Base-by-base conservation (phyloP, 2,113 vertebrate species). In the Antechinus stuartii region DNA sequence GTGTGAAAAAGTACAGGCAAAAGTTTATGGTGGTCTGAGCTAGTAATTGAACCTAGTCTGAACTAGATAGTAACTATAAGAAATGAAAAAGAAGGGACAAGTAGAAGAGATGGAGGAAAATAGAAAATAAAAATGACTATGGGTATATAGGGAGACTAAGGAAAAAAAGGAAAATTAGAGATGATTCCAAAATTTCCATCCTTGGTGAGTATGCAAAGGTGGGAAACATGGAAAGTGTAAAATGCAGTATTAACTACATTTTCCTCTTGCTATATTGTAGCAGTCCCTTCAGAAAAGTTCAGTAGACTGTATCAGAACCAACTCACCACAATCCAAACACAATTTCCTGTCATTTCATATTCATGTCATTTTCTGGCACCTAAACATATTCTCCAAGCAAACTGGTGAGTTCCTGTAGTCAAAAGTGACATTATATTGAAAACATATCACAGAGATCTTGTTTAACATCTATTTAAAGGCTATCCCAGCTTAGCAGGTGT, bases 331-430 rank as follows among this genome's bases (percentile, higher is more conserved):
- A 90, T 57, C 54, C 52, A 52, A n/a, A 93, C 91, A 90, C 47
- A 50, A 89, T 76, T 68, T 25, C 57, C 95, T 4, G 47, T 24
- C 90, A 94, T 89, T 89, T n/a, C 6, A 0, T 47, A 23, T 93
- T 52, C 54, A 61, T 95, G 90, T 93, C 68, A 16, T 42, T 56
- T 91, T 27, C 95, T 96, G 91, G 49, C 25, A 3, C 0, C 46
- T 53, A 27, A 1, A 47, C 91, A 16, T 76, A 89, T 42, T 54
- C 47, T 22, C 26, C 10, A 0, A 35, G 23, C 2, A 0, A 0
- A 0, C 46, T 56, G 27, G 93, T 52, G 90, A 26, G 52, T 1
- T 0, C 0, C 7, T 0, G 0, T 27, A 22, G 9, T 92, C 90
- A 12, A n/a, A 54, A 52, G 2, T 1, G 89, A 68, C 47, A 2